Conservation (phyloP, 30 jellyfish, hydroid and myxozoan species). For the Hydractinia symbiolongicarpus region DNA sequence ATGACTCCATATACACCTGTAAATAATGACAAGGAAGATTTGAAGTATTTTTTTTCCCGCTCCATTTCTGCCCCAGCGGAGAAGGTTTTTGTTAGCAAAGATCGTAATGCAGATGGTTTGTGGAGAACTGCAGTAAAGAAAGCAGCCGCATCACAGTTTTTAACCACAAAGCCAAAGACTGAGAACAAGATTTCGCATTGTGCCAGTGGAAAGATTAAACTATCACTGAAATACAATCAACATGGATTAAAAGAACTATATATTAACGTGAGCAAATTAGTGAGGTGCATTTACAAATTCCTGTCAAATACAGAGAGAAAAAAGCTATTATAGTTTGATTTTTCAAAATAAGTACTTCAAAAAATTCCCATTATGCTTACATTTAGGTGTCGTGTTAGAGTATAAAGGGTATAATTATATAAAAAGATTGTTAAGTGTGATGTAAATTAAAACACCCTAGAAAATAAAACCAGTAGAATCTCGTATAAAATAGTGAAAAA, state of each 20-base stretch:
- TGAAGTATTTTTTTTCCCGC: constrained; percentile 6
- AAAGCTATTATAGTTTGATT: no score
- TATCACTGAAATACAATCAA: constrained; percentile 52
- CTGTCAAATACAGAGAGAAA: no score
- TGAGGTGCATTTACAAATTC: no score
- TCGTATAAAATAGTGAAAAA: no score
- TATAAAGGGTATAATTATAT: no score
- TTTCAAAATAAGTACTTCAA: no score
- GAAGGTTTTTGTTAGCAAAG: constrained; percentile 21
- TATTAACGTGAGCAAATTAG: constrained; percentile 14
- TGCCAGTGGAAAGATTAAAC: constrained; percentile 65
- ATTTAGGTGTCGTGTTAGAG: no score
- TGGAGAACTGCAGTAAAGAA: constrained; percentile 64
- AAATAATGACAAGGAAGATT: not conserved
- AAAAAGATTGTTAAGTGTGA: no score
- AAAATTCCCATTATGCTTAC: no score
- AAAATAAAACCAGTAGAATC: no score
- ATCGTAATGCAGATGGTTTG: constrained; percentile 40
- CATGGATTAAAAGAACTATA: constrained; percentile 21
- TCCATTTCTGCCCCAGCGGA: constrained; percentile 44
- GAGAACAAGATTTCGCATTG: constrained; percentile 15
- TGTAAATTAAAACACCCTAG: no score
- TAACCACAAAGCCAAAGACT: constrained; percentile 10
- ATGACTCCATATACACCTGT: constrained; percentile 9
- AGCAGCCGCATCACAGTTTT: constrained; percentile 50